Conservation (phyloP, 2,888 invertebrate genomes). For the Drosophila histrio region DNA sequence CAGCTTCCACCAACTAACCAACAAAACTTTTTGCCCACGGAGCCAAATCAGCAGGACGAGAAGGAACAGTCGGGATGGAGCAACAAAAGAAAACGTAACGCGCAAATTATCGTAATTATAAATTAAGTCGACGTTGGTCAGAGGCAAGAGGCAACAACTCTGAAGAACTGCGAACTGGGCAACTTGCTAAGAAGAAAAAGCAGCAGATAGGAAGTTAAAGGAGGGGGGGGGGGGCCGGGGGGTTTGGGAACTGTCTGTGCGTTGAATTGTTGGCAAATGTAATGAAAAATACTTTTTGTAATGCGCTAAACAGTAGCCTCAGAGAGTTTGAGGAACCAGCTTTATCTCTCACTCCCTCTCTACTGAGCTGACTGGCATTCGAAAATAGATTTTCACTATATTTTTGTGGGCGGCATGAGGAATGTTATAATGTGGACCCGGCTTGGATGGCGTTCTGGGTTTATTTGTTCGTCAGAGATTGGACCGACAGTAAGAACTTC, state of each 20-base stretch:
- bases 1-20: conserved; percentile 64
- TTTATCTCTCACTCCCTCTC: background rate
- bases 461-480: conserved; percentile 20
- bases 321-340: background rate
- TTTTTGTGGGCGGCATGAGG: conserved; percentile 34
- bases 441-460: background rate
- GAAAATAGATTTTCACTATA: conserved; percentile 75
- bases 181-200: background rate
- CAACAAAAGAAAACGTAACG: conserved; percentile 79
- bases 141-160: background rate
- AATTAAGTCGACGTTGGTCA: conserved; percentile 77
- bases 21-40: conserved; percentile 54
- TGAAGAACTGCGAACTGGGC: conserved; percentile 27
- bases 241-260: conserved; percentile 23
- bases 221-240: background rate
- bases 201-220: background rate
- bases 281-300: conserved; percentile 73
- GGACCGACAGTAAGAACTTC: conserved; percentile 23
- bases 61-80: conserved; percentile 3
- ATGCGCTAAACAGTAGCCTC: conserved; percentile 43
- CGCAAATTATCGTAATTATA: conserved; percentile 79
- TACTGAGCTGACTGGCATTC: conserved; percentile 62
- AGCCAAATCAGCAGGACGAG: background rate
- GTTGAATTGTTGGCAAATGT: conserved; percentile 72
- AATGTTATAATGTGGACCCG: conserved; percentile 9